phyloP scores from a whole-genome alignment of 2,797 vertebrate species.

The Carapus acus region DNA sequence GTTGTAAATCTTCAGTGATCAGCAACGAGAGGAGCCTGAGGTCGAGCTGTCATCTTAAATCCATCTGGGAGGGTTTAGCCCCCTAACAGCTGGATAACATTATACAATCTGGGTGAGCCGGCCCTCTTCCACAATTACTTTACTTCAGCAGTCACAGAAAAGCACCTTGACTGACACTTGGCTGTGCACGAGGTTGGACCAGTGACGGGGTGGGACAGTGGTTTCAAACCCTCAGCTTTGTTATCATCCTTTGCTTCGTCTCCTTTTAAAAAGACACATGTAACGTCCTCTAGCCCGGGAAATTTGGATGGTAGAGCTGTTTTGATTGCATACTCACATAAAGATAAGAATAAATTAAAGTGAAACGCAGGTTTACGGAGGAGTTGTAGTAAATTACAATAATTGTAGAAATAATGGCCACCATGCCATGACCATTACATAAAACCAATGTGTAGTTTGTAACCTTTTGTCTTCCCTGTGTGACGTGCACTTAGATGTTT shows the following conservation, averaged over 20 bases:
- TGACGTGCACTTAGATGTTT: too few species aligned
- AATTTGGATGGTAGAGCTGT: neutral
- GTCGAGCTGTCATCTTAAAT: constrained; percentile 60
- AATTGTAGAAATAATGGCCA: too few species aligned
- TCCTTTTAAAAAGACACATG: constrained; percentile 9
- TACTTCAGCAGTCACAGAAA: constrained; percentile 9
- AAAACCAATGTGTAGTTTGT: too few species aligned
- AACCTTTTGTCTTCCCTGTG: too few species aligned
- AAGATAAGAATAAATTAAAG: too few species aligned
- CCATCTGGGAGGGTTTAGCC: constrained; percentile 46
- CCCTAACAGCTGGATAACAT: constrained; percentile 61
- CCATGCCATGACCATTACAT: too few species aligned
- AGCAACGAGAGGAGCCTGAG: constrained; percentile 48
- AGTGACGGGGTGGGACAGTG: constrained; percentile 20
- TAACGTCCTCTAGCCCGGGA: neutral
- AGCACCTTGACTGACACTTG: constrained; percentile 21
- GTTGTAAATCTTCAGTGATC: constrained; percentile 54
- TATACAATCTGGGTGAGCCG: constrained; percentile 30
- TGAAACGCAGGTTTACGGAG: too few species aligned
- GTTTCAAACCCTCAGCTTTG: constrained; percentile 36
- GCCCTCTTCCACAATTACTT: constrained; percentile 21
- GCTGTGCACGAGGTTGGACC: constrained; percentile 5
- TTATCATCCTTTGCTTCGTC: constrained; percentile 4
- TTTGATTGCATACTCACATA: too few species aligned
- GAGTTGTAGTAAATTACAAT: too few species aligned